Conservation (phyloP, 2,113 vertebrate species). For the Festucalex cinctus region DNA sequence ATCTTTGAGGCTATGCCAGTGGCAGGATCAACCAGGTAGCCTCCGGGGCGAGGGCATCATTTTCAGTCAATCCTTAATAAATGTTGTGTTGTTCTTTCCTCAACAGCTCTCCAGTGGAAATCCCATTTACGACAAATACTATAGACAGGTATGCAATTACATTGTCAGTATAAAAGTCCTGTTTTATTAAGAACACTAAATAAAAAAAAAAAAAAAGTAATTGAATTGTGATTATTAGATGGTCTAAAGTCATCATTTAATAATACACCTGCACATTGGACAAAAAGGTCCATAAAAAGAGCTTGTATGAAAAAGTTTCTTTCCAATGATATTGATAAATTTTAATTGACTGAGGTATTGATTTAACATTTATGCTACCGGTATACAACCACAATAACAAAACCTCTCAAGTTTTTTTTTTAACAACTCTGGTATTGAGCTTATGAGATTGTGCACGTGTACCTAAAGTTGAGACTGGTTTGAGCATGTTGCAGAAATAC, state of each 20-base stretch:
- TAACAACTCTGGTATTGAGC: not conserved
- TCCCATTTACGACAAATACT: conserved; percentile 96
- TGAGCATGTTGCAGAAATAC: not conserved
- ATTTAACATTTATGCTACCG: too few species aligned
- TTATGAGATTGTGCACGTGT: not conserved
- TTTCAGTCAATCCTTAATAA: too few species aligned
- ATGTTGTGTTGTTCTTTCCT: conserved; percentile 15
- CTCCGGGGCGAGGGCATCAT: too few species aligned
- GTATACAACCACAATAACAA: not conserved
- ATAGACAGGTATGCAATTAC: conserved; percentile 84
- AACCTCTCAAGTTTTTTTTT: not conserved
- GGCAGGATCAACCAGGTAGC: too few species aligned
- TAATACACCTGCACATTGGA: not conserved
- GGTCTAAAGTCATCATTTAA: not conserved
- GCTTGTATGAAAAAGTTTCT: too few species aligned
- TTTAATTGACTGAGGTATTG: not conserved
- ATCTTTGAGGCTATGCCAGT: too few species aligned
- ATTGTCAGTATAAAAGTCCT: not conserved
- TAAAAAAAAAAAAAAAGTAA: not conserved
- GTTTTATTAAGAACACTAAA: not conserved
- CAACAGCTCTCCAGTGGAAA: conserved; percentile 94
- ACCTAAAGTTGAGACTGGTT: not conserved
- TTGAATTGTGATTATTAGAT: not conserved
- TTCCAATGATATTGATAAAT: too few species aligned
- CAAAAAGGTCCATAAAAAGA: too few species aligned